Base-by-base conservation (phyloP, 2,113 vertebrate genomes). In the Larimichthys polyactis region DNA sequence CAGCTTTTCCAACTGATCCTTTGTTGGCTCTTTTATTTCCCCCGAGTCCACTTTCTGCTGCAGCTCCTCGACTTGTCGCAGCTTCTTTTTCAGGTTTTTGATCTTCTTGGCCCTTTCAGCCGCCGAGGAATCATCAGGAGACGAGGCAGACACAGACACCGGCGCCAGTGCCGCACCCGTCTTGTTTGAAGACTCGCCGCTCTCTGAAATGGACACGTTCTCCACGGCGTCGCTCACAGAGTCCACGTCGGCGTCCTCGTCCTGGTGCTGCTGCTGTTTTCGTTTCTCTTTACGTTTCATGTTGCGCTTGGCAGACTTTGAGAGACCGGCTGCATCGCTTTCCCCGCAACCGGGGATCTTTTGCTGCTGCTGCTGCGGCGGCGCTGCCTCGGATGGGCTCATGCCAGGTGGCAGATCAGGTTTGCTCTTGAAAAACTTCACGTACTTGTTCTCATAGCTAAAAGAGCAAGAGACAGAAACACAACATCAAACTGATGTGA, bases 391-490 rank as follows among this genome's bases (percentile, higher is more conserved):
- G 2, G 95, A 92, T 0, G 87, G 94, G 83, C 75, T 97, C 91
- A 99, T 90, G 22, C 98, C 98, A 0, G 98, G 98, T 0, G 98
- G 98, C 49, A 99, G 94, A 55, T 98, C 97, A 0, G 98, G 97
- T 93, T 99, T 99, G 91, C 96, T 96, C 91, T 97, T 97, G 90
- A 99, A 99, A 86, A 99, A 99, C 93, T 99, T 99, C 22, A 99
- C 98, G 66, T 96, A 99, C 77, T 99, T 99, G 91, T 99, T 99
- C 93, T 99, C 98, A 77, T 99, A 99, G 32, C 98, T 99, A 91
- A 51, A 43, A 54, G 70, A 83, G 15, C 29, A 90, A 75, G 58
- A 87, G 66, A 85, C 22, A 79, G 51, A 86, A 22, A 76, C 16
- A 75, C 20, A 77, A 44, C 43, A 20, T 43, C 36, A 71, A 44